phyloP scores from a whole-genome alignment of 2,113 vertebrate species.

The Pseudorasbora parva region DNA sequence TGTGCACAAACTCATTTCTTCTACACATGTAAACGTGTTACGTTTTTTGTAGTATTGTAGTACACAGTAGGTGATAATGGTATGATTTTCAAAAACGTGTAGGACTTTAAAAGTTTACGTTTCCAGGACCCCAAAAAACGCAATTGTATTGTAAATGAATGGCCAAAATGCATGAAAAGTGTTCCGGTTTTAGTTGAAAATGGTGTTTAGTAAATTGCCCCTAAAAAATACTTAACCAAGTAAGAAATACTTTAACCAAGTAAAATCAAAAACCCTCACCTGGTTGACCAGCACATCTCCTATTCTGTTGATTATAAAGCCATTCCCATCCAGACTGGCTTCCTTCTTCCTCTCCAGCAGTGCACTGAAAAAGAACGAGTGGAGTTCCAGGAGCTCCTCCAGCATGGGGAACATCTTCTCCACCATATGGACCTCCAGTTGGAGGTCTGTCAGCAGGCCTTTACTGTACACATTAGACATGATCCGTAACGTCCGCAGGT shows the following conservation, averaged over 20 bases:
- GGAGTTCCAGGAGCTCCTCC: conserved; percentile 89
- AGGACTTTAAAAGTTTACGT: too few species aligned
- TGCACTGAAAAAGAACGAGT: conserved; percentile 86
- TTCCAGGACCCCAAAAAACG: too few species aligned
- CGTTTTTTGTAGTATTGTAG: too few species aligned
- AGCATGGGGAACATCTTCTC: conserved; percentile 91
- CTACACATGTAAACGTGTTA: too few species aligned
- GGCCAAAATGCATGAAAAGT: too few species aligned
- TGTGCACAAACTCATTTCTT: too few species aligned
- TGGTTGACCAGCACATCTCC: conserved; percentile 89
- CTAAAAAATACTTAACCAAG: too few species aligned
- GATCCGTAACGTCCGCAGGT: conserved; percentile 92
- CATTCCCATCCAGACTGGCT: conserved; percentile 76
- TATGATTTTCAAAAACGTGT: too few species aligned
- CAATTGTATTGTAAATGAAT: too few species aligned
- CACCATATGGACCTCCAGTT: conserved; percentile 82
- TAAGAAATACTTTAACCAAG: background rate
- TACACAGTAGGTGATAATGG: too few species aligned
- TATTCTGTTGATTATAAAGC: conserved; percentile 85
- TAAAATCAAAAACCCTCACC: conserved; percentile 74
- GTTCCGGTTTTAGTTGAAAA: too few species aligned
- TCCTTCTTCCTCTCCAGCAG: conserved; percentile 92
- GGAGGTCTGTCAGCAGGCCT: conserved; percentile 87
- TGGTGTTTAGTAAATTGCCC: too few species aligned
- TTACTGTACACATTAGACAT: conserved; percentile 94